These are phyloP conservation scores for Rhopalosiphum maidis DNA, from an alignment of 1,140 invertebrate genomes.

Conservation along the genomic window DNA sequence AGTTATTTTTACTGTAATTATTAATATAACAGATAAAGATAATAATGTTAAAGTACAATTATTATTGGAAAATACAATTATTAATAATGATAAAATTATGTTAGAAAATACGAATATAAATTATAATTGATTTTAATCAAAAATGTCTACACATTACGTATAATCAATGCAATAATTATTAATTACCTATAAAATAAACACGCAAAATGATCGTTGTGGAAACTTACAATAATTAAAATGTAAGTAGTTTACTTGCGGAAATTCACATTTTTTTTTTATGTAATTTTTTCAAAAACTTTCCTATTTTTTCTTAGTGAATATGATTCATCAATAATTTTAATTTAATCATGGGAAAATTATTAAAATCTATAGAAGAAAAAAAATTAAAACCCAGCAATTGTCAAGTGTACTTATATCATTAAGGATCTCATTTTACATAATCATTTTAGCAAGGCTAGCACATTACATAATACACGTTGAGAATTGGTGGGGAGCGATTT, in stretches of 20 bases:
- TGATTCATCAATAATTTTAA: background rate
- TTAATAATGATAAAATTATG: background rate
- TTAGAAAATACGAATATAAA: background rate
- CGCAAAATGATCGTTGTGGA: background rate
- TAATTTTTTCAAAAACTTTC: background rate
- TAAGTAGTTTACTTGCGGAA: background rate
- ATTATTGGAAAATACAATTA: too few relatives aligned
- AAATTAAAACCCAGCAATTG: background rate
- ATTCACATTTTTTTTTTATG: background rate
- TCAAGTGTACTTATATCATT: background rate
- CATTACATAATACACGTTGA: constrained; percentile 32
- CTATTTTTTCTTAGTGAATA: background rate
- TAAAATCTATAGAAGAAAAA: background rate
- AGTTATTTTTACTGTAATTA: too few relatives aligned
- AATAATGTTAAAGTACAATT: too few relatives aligned
- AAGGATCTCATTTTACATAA: constrained; percentile 10
- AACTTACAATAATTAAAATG: background rate
- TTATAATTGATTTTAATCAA: background rate
- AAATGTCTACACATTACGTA: background rate
- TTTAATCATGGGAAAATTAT: background rate
- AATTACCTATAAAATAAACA: background rate
- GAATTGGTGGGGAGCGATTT: constrained; percentile 24
- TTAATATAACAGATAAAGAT: background rate
- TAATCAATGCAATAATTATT: background rate
- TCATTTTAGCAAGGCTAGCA: constrained; percentile 37